Evolutionary conservation across 2,113 vertebrate species (phyloP), one percentile per base, ranked within the genome.

Genomic region (Anseranas semipalmata): DNA sequence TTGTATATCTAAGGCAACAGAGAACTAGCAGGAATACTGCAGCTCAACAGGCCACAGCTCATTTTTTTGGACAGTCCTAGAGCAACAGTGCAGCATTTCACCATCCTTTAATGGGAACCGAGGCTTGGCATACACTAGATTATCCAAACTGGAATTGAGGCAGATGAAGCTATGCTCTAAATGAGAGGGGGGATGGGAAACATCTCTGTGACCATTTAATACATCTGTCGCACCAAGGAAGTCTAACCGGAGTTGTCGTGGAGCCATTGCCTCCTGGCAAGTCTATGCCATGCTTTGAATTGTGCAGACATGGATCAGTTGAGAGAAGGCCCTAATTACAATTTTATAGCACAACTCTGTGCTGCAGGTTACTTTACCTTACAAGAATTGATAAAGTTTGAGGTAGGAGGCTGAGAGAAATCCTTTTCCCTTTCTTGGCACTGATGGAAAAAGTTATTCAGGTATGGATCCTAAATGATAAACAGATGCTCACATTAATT

Each of bases 361-460:
- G 12, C 30, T 86, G 28, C 24, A 53, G 39, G n/a, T 63, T 65
- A 77, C 28, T 92, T 98, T 98, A 99, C 99, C 99, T 99, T 99
- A 96, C 99, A 98, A 96, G 99, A 99, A 93, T 95, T 98, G 91
- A 99, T 78, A 83, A 99, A 99, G 93, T 98, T 98, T 85, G 99
- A 99, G 98, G 99, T 99, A 99, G 99, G 99, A 94, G 98, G 98
- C 91, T 98, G 98, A 76, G 99, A 99, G 80, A 99, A 97, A 96
- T 99, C 99, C 79, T 98, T 98, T 97, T 99, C 99, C 97, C 98
- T 98, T 97, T 99, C 99, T 98, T 99, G 99, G 98, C 99, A 99
- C 98, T 99, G 98, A 97, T 98, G 98, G 98, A 99, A 99, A 98
- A 99, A 99, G 67, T 98, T 97, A 79, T 99, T 99, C 97, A 99